Evolutionary conservation across 2,888 invertebrate genomes (phyloP).

Genomic region (Andrena minutula): DNA sequence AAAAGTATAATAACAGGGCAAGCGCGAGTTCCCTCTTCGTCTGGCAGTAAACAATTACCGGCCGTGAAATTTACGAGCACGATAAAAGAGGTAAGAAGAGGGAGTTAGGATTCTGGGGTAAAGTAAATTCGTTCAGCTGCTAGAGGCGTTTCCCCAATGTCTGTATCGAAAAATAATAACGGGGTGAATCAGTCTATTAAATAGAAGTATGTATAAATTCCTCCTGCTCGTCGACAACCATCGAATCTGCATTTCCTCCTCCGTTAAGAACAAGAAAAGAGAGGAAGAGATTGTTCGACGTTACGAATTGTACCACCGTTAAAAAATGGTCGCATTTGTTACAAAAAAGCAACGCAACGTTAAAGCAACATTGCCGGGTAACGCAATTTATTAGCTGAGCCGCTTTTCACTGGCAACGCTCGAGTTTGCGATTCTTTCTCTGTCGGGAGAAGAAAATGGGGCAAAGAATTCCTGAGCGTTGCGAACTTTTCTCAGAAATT

Average conservation of each 20-base stretch:
- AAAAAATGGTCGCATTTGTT: slow-evolving; percentile 14
- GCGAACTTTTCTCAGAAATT: not conserved
- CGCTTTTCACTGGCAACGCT: not conserved
- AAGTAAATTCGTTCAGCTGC: slow-evolving; percentile 20
- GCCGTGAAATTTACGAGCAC: slow-evolving; percentile 44
- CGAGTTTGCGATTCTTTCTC: slow-evolving; percentile 1
- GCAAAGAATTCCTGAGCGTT: not conserved
- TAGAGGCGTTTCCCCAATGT: slow-evolving; percentile 14
- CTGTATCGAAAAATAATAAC: slow-evolving; percentile 47
- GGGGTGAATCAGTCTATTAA: slow-evolving; percentile 13
- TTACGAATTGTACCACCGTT: slow-evolving; percentile 1
- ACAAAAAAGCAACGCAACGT: not conserved
- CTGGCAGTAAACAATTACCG: slow-evolving; percentile 45
- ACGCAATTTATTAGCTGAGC: slow-evolving; percentile 33
- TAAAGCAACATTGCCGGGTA: slow-evolving; percentile 8
- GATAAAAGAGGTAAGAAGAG: slow-evolving; percentile 33
- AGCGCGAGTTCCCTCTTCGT: slow-evolving; percentile 22
- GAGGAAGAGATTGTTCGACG: not conserved
- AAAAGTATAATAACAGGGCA: slow-evolving; percentile 37
- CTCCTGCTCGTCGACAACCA: too few relatives aligned
- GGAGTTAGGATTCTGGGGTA: slow-evolving; percentile 7
- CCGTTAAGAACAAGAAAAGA: not conserved
- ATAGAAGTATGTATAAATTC: not conserved
- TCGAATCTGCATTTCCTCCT: slow-evolving; percentile 5
- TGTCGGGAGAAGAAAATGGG: not conserved